Evolutionary conservation across 1,140 invertebrate species (phyloP), one percentile per base, ranked within the genome.

Genomic region (Hylyphantes graminicola): DNA sequence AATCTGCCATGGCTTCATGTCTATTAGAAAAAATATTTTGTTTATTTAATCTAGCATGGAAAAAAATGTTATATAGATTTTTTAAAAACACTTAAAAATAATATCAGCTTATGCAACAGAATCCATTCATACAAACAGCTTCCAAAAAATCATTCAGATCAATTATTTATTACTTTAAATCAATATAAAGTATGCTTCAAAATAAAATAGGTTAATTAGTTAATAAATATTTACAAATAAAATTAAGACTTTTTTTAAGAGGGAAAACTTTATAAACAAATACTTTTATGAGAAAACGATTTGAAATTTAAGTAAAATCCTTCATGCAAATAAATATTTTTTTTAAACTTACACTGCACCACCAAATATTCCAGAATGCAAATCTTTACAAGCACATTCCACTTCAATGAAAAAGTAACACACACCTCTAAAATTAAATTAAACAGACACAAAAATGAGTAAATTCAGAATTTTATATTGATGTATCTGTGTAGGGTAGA

Each of bases 321-420:
- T 35, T 35, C n/a, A 13, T 59, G 11, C 5, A 59, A 13, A 7
- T 7, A 59, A 13, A 7, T 59, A 59, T 6, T 59, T 59, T 59
- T 59, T 13, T 4, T 13, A 19, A 59, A 76, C 82, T 76, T 79
- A 86, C 86, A 87, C 86, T 11, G 94, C 94, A 51, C 98, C 98
- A 21, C 98, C 98, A 91, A 94, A 98, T 6, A 96, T 93, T 51
- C 98, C 98, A 89, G 96, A 98, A 89, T 99, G 98, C 15, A 99
- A 90, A 92, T 99, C 98, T 91, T 96, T 97, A 50, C 90, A 90
- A 9, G 96, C 94, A 90, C 97, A 97, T 88, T 94, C 92, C 35
- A 99, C 92, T 91, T 99, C 96, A 53, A 98, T 88, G 87, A 93
- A 93, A 89, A 98, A 99, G 89, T 98, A 99, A 88, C 94, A 96